Evolutionary conservation across 2,888 invertebrate species (phyloP).

Genomic region (Apodemia hepburni): DNA sequence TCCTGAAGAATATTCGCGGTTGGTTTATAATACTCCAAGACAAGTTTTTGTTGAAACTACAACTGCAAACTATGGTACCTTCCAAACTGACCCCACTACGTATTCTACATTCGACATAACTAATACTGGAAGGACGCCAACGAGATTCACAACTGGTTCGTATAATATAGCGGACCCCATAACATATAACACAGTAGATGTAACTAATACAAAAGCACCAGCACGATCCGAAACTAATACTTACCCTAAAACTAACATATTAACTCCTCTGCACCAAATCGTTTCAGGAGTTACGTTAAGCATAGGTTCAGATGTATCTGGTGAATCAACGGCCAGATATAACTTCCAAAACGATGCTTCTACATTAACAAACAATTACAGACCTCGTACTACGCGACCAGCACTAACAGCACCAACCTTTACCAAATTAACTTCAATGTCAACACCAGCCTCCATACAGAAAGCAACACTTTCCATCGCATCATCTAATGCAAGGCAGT

Average conservation of each 20-base stretch:
- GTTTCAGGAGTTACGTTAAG: slow-evolving; percentile 33
- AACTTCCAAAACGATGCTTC: slow-evolving; percentile 32
- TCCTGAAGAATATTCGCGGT: slow-evolving; percentile 1
- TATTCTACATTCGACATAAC: slow-evolving; percentile 20
- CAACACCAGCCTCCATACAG: slow-evolving; percentile 9
- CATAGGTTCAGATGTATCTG: slow-evolving; percentile 33
- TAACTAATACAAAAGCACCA: slow-evolving; percentile 12
- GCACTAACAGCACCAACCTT: slow-evolving; percentile 26
- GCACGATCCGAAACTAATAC: slow-evolving; percentile 13
- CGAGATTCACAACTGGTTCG: background rate
- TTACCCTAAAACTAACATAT: slow-evolving; percentile 4
- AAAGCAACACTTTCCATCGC: background rate
- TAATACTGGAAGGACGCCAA: slow-evolving; percentile 6
- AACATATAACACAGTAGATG: slow-evolving; percentile 6
- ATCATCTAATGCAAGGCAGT: too few species aligned
- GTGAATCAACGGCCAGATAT: slow-evolving; percentile 39
- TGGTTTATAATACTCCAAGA: slow-evolving; percentile 4
- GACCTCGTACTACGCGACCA: slow-evolving; percentile 27
- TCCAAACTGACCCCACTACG: slow-evolving; percentile 23
- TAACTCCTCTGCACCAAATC: slow-evolving; percentile 25
- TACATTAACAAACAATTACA: slow-evolving; percentile 31
- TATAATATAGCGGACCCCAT: slow-evolving; percentile 8
- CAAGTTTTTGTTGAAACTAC: slow-evolving; percentile 43
- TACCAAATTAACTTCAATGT: slow-evolving; percentile 26
- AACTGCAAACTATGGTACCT: slow-evolving; percentile 36